phyloP scores from a whole-genome alignment of 2,888 invertebrate genomes.

The Dendrolimus pini region DNA sequence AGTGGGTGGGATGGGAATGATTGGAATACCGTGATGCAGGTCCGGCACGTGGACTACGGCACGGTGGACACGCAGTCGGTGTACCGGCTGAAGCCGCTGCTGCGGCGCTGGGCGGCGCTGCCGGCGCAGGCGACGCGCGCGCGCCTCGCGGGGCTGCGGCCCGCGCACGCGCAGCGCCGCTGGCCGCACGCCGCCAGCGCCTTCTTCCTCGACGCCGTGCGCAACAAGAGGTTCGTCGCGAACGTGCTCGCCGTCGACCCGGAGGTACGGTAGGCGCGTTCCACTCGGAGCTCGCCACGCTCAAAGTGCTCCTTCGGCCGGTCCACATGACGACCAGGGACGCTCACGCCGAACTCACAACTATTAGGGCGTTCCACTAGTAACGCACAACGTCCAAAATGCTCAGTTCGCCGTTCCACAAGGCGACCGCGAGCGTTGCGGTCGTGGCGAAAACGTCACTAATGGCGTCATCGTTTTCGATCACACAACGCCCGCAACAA shows the following conservation, averaged over 20 bases:
- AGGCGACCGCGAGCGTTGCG: no score
- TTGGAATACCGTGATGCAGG: no score
- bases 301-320: no score
- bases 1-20: no score
- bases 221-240: constrained; percentile 47
- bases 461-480: neutral
- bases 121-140: constrained; percentile 71
- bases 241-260: constrained; percentile 34
- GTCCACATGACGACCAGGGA: no score
- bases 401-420: no score
- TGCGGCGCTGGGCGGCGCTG: constrained; percentile 48
- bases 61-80: constrained; percentile 53
- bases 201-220: constrained; percentile 50
- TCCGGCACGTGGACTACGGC: constrained; percentile 77
- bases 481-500: neutral
- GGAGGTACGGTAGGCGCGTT: constrained; percentile 16
- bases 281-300: constrained; percentile 1
- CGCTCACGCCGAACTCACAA: no score
- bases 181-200: constrained; percentile 61
- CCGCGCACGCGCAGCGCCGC: constrained; percentile 46
- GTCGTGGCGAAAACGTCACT: no score
- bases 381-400: no score
- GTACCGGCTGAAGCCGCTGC: constrained; percentile 45
- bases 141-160: constrained; percentile 62
- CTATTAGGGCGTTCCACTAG: no score